Percentiles rank a stretch among this genome's conserved stretches.
phyloP scores from a whole-genome alignment of 92 coral and sea anemone species.

The Bergia sp. region DNA sequence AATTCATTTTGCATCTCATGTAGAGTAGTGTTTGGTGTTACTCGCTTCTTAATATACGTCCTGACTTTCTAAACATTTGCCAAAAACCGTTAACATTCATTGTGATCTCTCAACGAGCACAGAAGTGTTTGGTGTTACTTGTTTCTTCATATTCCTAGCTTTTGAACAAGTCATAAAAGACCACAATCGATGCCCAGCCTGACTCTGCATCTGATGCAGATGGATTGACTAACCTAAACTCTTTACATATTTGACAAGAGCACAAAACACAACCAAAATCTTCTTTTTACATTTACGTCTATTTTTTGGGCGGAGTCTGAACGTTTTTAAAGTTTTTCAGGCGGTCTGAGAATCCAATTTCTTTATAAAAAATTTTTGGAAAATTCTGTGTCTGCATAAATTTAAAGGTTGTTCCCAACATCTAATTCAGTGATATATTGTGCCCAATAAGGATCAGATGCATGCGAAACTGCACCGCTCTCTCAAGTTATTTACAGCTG shows the following conservation, averaged over 20 bases:
- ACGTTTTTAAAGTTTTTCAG: not conserved
- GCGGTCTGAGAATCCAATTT: not conserved
- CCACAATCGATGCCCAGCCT: not conserved
- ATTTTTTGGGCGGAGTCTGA: not conserved
- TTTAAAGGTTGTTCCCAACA: too few relatives aligned
- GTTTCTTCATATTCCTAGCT: not conserved
- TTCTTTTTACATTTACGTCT: not conserved
- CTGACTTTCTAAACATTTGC: not conserved
- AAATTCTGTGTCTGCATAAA: not conserved
- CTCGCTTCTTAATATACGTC: not conserved
- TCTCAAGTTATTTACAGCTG: too few relatives aligned
- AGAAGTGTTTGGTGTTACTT: constrained; percentile 8
- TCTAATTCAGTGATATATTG: too few relatives aligned
- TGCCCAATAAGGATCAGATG: too few relatives aligned
- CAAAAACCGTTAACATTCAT: not conserved
- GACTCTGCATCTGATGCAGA: not conserved
- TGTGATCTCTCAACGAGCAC: not conserved
- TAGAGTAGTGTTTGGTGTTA: constrained; percentile 1
- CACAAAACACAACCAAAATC: not conserved
- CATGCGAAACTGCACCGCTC: too few relatives aligned
- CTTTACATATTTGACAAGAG: not conserved
- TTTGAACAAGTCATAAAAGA: not conserved
- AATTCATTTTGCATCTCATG: not conserved
- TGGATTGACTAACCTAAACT: not conserved
- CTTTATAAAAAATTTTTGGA: not conserved